phyloP scores from a whole-genome alignment of 2,113 vertebrate genomes.

The Amblyornis subalaris region DNA sequence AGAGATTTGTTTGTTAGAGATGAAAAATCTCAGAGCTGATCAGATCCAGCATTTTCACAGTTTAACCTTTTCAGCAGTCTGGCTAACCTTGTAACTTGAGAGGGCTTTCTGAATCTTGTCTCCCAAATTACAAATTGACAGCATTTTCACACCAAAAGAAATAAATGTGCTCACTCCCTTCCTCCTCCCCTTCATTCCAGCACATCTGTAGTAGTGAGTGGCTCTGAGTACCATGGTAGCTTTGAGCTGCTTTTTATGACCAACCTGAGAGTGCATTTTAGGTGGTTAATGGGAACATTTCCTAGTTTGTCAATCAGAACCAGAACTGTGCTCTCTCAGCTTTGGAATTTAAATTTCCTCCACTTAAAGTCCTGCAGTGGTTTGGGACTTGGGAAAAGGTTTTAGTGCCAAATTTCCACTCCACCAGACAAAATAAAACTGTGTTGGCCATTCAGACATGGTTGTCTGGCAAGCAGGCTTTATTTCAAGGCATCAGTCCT shows the following conservation, averaged over 20 bases:
- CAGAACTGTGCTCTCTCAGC: constrained; percentile 45
- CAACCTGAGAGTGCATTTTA: constrained; percentile 46
- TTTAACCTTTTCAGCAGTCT: background rate
- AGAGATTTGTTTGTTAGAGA: background rate
- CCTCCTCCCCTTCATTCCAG: background rate
- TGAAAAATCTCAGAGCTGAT: background rate
- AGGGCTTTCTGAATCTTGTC: background rate
- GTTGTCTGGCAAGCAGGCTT: constrained; percentile 58
- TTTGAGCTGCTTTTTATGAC: constrained; percentile 60
- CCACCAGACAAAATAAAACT: constrained; percentile 72
- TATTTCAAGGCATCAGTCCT: constrained; percentile 58
- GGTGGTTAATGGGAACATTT: constrained; percentile 64
- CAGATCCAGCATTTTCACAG: background rate
- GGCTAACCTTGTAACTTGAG: background rate
- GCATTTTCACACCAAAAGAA: background rate
- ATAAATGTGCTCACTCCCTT: background rate
- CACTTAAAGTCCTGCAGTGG: constrained; percentile 58
- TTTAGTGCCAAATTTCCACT: constrained; percentile 69
- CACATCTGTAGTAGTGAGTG: background rate
- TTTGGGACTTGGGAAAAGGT: constrained; percentile 65
- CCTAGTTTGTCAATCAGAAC: constrained; percentile 64
- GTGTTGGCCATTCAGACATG: constrained; percentile 58
- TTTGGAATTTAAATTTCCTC: constrained; percentile 66
- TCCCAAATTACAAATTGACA: background rate
- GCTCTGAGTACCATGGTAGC: background rate